These are phyloP conservation scores for Melolontha melolontha DNA, from an alignment of 2,888 invertebrate genomes.

Conservation along the genomic window DNA sequence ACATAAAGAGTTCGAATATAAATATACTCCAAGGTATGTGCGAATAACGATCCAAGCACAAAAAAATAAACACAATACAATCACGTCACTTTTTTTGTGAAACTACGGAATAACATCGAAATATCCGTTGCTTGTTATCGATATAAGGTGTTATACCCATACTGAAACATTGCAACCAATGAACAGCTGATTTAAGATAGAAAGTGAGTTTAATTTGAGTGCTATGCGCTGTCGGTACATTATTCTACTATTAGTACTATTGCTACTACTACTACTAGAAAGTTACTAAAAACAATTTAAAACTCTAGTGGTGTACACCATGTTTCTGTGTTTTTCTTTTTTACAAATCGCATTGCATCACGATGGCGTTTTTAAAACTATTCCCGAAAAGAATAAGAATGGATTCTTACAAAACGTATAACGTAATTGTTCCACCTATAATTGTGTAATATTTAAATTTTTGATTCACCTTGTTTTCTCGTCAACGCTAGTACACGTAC, in stretches of 20 bases:
- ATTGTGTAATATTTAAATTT: slow-evolving; percentile 24
- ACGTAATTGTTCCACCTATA: not conserved
- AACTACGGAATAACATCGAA: slow-evolving; percentile 19
- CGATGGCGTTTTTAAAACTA: not conserved
- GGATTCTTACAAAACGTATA: not conserved
- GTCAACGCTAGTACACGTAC: too few species aligned
- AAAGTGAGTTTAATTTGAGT: slow-evolving; percentile 37
- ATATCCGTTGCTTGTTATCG: slow-evolving; percentile 15
- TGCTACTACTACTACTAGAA: slow-evolving; percentile 26
- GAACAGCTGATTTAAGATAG: slow-evolving; percentile 42
- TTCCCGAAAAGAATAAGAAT: not conserved
- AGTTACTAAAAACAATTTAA: slow-evolving; percentile 40
- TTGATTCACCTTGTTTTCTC: not conserved
- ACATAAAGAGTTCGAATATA: not conserved
- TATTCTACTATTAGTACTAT: slow-evolving; percentile 9
- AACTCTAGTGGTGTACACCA: slow-evolving; percentile 19
- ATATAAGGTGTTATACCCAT: slow-evolving; percentile 15
- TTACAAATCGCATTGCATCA: slow-evolving; percentile 10
- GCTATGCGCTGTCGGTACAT: slow-evolving; percentile 2
- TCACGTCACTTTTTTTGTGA: slow-evolving; percentile 29
- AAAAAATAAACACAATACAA: slow-evolving; percentile 15
- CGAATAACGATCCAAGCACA: slow-evolving; percentile 5
- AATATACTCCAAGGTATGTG: slow-evolving; percentile 5
- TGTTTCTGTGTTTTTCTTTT: slow-evolving; percentile 1
- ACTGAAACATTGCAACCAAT: slow-evolving; percentile 30